Percentiles rank a stretch among this genome's conserved stretches.
Evolutionary conservation across 2,797 vertebrate genomes (phyloP).

Genomic region (Eulemur rubriventer): DNA sequence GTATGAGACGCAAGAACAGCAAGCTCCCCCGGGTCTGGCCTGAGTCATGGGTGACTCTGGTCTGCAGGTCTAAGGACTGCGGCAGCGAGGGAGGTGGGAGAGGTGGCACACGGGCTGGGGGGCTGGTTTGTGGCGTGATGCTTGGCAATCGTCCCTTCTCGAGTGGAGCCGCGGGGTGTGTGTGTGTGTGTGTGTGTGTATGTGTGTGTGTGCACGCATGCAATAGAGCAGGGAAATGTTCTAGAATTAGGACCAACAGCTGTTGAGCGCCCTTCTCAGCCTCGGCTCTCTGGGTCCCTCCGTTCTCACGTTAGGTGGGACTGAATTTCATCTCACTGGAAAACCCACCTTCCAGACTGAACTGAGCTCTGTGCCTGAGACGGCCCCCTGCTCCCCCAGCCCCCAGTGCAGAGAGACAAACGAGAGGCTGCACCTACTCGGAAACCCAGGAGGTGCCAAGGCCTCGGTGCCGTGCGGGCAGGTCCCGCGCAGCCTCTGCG

Average conservation of each 20-base stretch:
- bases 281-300: neutral
- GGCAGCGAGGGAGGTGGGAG: neutral
- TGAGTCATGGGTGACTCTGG: neutral
- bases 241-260: neutral
- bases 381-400: neutral
- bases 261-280: neutral
- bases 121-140: neutral
- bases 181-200: neutral
- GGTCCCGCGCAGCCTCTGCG: neutral
- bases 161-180: neutral
- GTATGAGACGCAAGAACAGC: neutral
- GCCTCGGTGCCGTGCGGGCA: fast-evolving
- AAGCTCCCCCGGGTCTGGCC: neutral
- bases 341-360: neutral
- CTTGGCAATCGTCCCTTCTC: neutral
- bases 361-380: neutral
- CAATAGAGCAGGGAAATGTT: neutral
- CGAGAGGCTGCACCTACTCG: neutral
- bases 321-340: neutral
- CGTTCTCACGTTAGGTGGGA: neutral
- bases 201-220: fast-evolving
- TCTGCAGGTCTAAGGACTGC: neutral
- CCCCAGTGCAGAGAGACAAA: neutral
- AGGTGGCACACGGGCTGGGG: too few relatives aligned
- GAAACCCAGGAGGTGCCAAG: neutral